phyloP scores from a whole-genome alignment of 1,140 invertebrate species.

The Hirudo medicinalis region DNA sequence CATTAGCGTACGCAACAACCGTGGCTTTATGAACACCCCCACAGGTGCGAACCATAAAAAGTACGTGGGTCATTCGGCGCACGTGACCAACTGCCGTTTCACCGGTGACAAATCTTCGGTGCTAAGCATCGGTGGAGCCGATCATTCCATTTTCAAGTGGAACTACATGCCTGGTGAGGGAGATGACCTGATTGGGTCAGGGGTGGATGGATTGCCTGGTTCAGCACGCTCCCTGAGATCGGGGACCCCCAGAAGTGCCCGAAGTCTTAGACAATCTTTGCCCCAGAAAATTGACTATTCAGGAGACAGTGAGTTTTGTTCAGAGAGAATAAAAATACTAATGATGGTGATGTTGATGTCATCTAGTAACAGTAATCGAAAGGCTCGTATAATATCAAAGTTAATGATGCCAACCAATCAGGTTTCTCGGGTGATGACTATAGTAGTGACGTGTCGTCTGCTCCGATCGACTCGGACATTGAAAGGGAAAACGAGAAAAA shows the following conservation, averaged over 20 bases:
- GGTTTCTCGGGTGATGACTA: conserved; percentile 28
- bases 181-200: neutral
- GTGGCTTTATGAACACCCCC: too few species aligned
- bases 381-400: neutral
- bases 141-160: conserved; percentile 43
- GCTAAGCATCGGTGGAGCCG: conserved; percentile 39
- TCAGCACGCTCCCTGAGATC: neutral
- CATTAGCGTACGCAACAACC: too few species aligned
- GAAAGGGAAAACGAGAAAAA: conserved; percentile 39
- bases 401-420: neutral
- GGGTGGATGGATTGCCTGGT: conserved; percentile 22
- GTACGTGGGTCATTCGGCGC: conserved; percentile 42
- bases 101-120: conserved; percentile 35
- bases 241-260: neutral
- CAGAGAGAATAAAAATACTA: neutral
- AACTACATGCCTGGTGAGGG: conserved; percentile 30
- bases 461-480: conserved; percentile 38
- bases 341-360: neutral
- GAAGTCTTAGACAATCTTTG: too few species aligned
- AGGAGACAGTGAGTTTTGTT: neutral
- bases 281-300: too few species aligned
- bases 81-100: conserved; percentile 42
- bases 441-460: conserved; percentile 29
- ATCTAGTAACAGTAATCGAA: neutral
- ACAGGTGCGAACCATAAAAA: conserved; percentile 41